Evolutionary conservation across 2,888 invertebrate species (phyloP), one percentile per base, ranked within the genome.

Genomic region (Dromius quadrimaculatus): DNA sequence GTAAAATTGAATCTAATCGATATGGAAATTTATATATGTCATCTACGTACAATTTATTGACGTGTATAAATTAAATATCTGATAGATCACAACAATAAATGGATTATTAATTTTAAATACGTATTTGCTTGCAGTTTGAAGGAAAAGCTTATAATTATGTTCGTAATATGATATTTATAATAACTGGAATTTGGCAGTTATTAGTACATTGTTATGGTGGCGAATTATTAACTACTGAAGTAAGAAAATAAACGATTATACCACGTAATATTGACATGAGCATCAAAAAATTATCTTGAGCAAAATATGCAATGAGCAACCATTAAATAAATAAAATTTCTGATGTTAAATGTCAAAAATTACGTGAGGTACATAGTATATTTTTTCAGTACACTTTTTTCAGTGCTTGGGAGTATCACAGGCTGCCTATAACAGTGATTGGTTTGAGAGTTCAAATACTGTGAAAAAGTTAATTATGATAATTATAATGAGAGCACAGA

Each of bases 121-220:
- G n/a, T n/a, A n/a, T n/a, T n/a, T n/a, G n/a, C n/a, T n/a, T n/a
- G 8, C 28, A 54, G 50, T 54, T 54, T 54, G 5, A 13, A 28
- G 50, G 28, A 2, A 28, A 54, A 11, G 28, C 32, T 1, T 54
- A 54, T 6, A 54, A 28, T 4, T 11, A 13, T 5, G 1, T 54
- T 1, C 5, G 50, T 1, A 54, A 54, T 28, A 13, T 54, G 8
- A 13, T 54, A 11, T 54, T 54, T 13, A 54, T 54, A 54, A 28
- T 28, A 28, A 17, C 50, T 8, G 28, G 15, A 15, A 28, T 28
- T 2, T 23, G 23, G 23, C 17, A 54, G 17, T 15, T 54, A 2
- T 54, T 54, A 28, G 13, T 54, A 5, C 28, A 54, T 54, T 54
- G 50, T 15, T 54, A 54, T 15, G 28, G 28, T 15, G 50, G 28